Conservation (phyloP, 2,113 vertebrate genomes). For the Rousettus leschenaultii region DNA sequence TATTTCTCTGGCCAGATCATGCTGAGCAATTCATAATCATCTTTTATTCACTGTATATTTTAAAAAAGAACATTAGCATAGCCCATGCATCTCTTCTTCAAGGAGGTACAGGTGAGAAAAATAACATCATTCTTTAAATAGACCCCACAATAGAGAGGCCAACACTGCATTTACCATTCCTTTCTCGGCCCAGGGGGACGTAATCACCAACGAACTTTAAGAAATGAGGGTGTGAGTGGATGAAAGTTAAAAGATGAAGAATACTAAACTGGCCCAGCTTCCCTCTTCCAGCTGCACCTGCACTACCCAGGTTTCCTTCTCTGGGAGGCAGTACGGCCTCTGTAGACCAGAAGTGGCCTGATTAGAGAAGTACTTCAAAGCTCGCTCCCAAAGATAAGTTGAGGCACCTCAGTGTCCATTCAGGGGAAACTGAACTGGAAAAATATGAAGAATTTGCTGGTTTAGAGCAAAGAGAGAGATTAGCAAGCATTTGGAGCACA, state of each 20-base stretch:
- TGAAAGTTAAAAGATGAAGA: not conserved
- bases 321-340: not conserved
- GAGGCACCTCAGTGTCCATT: not conserved
- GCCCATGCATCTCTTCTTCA: not conserved
- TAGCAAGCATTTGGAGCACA: not conserved
- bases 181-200: not conserved
- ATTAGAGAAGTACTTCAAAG: not conserved
- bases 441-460: not conserved
- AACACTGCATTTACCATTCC: not conserved
- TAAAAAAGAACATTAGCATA: not conserved
- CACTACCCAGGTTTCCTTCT: not conserved
- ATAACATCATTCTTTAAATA: not conserved
- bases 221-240: not conserved
- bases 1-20: not conserved
- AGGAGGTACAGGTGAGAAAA: not conserved
- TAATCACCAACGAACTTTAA: not conserved
- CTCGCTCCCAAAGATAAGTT: not conserved
- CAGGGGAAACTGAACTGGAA: not conserved
- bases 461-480: not conserved
- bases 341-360: not conserved
- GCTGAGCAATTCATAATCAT: not conserved
- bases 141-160: not conserved
- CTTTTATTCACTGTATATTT: not conserved
- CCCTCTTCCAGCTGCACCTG: not conserved
- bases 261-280: not conserved